Base-by-base conservation (phyloP, 2,888 invertebrate species). In the Hirtodrosophila alboralis region DNA sequence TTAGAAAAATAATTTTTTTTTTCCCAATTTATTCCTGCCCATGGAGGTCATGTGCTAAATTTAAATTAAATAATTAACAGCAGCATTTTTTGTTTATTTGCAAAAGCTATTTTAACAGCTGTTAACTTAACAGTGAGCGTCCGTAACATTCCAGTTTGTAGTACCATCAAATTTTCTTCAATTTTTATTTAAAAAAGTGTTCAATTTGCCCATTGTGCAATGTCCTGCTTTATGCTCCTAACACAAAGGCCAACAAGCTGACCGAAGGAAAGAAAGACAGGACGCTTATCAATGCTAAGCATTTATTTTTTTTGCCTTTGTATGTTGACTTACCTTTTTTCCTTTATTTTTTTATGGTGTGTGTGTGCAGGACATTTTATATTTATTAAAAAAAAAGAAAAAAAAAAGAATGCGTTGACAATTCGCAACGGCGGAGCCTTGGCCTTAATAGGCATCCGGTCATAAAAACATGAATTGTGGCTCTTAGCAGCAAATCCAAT, bases 401-500 rank as follows among this genome's bases (percentile, higher is more conserved):
- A n/a, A n/a, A n/a, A n/a, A n/a, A n/a, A n/a, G n/a, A n/a, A n/a
- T n/a, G 56, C 56, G 67, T 54, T 48, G 49, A 28, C 60, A 69
- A 64, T 51, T 70, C 71, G 49, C 53, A 61, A 54, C 37, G 74
- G n/a, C n/a, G 18, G 18, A 21, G 18, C 18, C 3, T 53, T 49
- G 48, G 26, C 37, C 43, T 44, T 79, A 80, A 81, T 85, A 85
- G 81, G 84, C 84, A 83, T 76, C 74, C 86, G 84, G 72, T 77
- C 81, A 79, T 84, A 81, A 81, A 85, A 81, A 84, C 86, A 84
- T 81, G 81, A 81, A 81, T 81, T 85, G 81, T 72, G 86, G 84
- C 81, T 84, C 86, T 81, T 81, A 80, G 75, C 86, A 85, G 84
- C 80, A 81, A 81, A 86, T 81, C 81, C 81, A 81, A 81, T 81